Conservation (phyloP, 2,113 vertebrate species). For the Gymnobelideus leadbeateri region DNA sequence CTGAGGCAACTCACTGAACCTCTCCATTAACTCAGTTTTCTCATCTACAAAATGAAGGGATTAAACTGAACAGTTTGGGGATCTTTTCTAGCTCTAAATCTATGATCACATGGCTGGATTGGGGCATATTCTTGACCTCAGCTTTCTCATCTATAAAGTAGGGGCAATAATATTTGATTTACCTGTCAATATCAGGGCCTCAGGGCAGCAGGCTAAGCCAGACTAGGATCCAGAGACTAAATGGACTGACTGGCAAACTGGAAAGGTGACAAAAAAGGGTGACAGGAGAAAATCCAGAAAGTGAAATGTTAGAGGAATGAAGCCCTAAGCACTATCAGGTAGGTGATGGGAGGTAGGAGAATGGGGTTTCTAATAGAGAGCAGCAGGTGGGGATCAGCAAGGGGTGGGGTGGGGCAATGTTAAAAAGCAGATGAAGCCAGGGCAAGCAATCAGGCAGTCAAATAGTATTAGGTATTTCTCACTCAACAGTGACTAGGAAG, state of each 20-base stretch:
- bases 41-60: not conserved
- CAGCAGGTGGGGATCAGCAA: not conserved
- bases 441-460: not conserved
- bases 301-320: not conserved
- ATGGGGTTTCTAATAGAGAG: not conserved
- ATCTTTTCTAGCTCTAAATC: not conserved
- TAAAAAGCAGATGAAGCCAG: not conserved
- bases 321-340: not conserved
- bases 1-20: not conserved
- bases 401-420: not conserved
- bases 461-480: not conserved
- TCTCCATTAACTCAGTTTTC: not conserved
- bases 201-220: not conserved
- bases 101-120: not conserved
- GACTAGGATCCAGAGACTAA: not conserved
- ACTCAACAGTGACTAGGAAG: not conserved
- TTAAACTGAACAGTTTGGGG: not conserved
- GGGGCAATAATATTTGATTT: not conserved
- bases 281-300: no score
- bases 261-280: not conserved
- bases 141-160: not conserved
- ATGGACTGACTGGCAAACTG: not conserved
- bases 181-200: not conserved
- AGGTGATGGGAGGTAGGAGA: not conserved
- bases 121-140: not conserved